Evolutionary conservation across 30 jellyfish, hydroid and myxozoan genomes (phyloP), one percentile per base, ranked within the genome.

Genomic region (Pseudorhiza aurosa): DNA sequence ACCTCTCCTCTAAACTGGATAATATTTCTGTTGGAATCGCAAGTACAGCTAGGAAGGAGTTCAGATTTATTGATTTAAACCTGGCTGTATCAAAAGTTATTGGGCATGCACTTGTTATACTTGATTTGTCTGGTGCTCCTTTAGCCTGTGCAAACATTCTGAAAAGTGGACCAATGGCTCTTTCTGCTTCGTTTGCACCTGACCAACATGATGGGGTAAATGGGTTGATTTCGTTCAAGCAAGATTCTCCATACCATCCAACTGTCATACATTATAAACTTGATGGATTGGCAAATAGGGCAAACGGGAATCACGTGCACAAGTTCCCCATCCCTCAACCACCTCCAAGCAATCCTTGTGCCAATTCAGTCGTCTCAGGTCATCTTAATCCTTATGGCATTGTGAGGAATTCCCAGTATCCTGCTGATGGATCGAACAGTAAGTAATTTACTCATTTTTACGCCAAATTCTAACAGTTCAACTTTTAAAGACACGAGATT

Each of bases 181-280:
- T 74, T 31, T 28, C 77, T 33, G 83, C 98, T 4, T 24, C 77
- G 15, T 92, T 85, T 51, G 58, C 10, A 9, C 40, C 88, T 0
- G 65, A 55, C 12, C 37, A 21, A 1, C 75, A 85, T 47, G 80
- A 58, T 45, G 97, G 97, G 7, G 92, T 87, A 9, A 25, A 60
- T 9, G 98, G 98, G 36, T 27, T 29, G 21, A 74, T 92, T 43
- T 27, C 85, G 8, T 92, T 92, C 81, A 60, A 43, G 33, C 96
- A 92, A 47, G 88, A 71, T 17, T 85, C 98, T 15, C 98, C 98
- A 0, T 85, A 73, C 58, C 98, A 92, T 65, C 94, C 95, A 29
- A 92, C 98, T 2, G 46, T 50, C 15, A 65, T 92, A 17, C 51
- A 47, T 21, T 77, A 53, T 40, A 40, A 30, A 7, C 31, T 87